Base-by-base conservation (phyloP, 2,888 invertebrate genomes). In the Drosophila kokeensis region DNA sequence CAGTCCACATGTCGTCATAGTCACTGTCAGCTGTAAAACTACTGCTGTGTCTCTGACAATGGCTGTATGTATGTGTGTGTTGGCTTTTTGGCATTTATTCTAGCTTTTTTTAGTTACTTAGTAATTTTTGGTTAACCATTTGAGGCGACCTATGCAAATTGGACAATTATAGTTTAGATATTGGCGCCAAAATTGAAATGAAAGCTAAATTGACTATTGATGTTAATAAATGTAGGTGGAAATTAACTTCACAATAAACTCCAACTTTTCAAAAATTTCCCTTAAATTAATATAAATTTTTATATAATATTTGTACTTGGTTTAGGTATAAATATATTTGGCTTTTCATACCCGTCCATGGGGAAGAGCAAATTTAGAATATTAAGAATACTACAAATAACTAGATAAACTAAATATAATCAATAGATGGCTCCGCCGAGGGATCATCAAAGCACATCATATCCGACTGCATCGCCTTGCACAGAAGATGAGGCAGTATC, bases 1-100 rank as follows among this genome's bases (percentile, higher is more conserved):
- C 73, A 52, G 53, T 61, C 38, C 52, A 53, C 45, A 54, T 67
- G 72, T 76, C 55, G 67, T 50, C 67, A 57, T 62, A 57, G 58
- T 27, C 59, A 73, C 34, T 57, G 48, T 42, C 29, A 45, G 27
- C 24, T 30, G 45, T 24, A 45, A 2, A 42, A 53, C 11, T 10
- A 30, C 40, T 15, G 30, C 29, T 52, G 18, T 24, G 13, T 15
- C 15, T n/a, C n/a, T 42, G 21, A 8, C 4, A 21, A 21, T 15
- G 6, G 6, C 4, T 34, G n/a, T 24, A n/a, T 62, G 40, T 11
- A 27, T 27, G 29, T 27, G 15, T 54, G 48, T 18, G 4, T 29
- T 24, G 48, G n/a, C 1, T 4, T 32, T 21, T 52, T 11, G 52
- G 4, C 1, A 1, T 52, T 30, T 18, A 6, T 29, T 6, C 29